phyloP scores from a whole-genome alignment of 2,888 invertebrate species.

The Tricholauxania praeusta region DNA sequence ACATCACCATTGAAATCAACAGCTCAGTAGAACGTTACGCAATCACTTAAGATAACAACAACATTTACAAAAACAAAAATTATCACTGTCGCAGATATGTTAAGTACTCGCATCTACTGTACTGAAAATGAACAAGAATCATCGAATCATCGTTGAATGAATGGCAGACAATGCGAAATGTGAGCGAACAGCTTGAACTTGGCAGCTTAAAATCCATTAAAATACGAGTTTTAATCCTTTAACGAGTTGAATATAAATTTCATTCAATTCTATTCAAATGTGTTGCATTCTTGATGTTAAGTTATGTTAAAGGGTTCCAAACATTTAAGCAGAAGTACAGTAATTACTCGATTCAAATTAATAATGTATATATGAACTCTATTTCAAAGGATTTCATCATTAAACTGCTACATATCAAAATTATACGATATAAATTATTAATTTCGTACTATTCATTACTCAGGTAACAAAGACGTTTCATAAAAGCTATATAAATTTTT shows the following conservation, averaged over 20 bases:
- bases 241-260: constrained; percentile 52
- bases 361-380: too few relatives aligned
- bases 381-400: too few relatives aligned
- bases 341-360: too few relatives aligned
- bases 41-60: constrained; percentile 44
- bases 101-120: too few relatives aligned
- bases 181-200: constrained; percentile 29
- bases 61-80: constrained; percentile 17
- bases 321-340: too few relatives aligned
- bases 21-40: constrained; percentile 21
- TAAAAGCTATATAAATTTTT: too few relatives aligned
- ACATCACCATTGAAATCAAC: constrained; percentile 23
- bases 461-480: too few relatives aligned
- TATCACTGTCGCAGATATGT: too few relatives aligned
- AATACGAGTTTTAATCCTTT: constrained; percentile 63
- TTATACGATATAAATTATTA: too few relatives aligned
- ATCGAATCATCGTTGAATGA: constrained; percentile 38
- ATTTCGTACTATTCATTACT: too few relatives aligned
- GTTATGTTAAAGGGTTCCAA: constrained; percentile 24
- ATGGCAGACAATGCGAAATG: constrained; percentile 40
- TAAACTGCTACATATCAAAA: too few relatives aligned
- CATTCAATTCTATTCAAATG: constrained; percentile 24
- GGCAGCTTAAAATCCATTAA: constrained; percentile 62
- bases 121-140: constrained; percentile 32
- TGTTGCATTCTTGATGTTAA: constrained; percentile 28